A percentile compares a stretch with the other conserved stretches of the same genome.
Evolutionary conservation across 2,113 vertebrate species (phyloP).

Genomic region (Lutjanus erythropterus): DNA sequence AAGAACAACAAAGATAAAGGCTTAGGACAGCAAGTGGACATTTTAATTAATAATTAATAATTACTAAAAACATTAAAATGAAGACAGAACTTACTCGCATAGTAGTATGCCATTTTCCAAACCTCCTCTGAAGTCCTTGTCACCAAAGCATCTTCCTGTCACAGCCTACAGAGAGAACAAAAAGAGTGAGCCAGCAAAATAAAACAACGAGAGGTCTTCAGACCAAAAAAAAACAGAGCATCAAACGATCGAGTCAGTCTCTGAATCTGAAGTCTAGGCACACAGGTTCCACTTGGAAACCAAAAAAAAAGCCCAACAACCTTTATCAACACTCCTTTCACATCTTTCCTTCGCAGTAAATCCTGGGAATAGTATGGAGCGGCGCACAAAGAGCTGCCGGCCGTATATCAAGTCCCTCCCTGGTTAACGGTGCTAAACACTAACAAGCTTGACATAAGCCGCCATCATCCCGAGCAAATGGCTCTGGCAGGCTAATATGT

Average conservation of each 20-base stretch:
- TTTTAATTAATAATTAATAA: not conserved
- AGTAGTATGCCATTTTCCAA: slow-evolving; percentile 95
- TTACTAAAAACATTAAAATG: not conserved
- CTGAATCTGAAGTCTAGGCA: slow-evolving; percentile 20
- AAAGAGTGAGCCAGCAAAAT: slow-evolving; percentile 24
- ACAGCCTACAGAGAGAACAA: slow-evolving; percentile 86
- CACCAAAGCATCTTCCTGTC: slow-evolving; percentile 93
- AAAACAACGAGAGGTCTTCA: not conserved
- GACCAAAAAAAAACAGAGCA: slow-evolving; percentile 17
- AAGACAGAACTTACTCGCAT: slow-evolving; percentile 92
- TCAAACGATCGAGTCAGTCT: not conserved
- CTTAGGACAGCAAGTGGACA: not conserved
- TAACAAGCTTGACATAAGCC: slow-evolving; percentile 83
- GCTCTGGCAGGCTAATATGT: slow-evolving; percentile 73
- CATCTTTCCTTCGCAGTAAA: slow-evolving; percentile 36
- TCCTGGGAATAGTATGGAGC: slow-evolving; percentile 7
- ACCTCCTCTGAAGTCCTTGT: slow-evolving; percentile 92
- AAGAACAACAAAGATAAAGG: not conserved
- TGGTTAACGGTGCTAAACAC: slow-evolving; percentile 71
- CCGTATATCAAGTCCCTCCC: slow-evolving; percentile 56
- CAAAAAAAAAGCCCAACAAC: slow-evolving; percentile 18
- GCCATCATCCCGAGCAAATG: slow-evolving; percentile 73
- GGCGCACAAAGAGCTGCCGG: slow-evolving; percentile 47
- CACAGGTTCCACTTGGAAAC: not conserved
- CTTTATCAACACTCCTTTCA: slow-evolving; percentile 36